Conservation (phyloP, 2,797 vertebrate genomes). For the Denticeps clupeoides region DNA sequence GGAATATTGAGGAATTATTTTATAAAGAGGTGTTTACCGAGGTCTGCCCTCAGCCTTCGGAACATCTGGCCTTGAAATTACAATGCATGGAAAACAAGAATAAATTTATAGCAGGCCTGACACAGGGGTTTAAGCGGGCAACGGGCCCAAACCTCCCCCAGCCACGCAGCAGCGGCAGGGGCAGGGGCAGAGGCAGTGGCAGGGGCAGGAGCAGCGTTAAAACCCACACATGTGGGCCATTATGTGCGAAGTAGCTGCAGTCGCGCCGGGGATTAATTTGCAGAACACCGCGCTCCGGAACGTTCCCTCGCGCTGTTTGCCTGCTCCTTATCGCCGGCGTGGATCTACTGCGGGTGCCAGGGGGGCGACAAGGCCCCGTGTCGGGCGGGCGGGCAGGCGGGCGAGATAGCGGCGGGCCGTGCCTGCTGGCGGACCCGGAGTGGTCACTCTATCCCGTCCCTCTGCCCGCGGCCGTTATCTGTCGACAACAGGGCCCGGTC, state of each 20-base stretch:
- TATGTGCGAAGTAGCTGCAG: conserved; percentile 66
- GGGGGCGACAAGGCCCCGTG: not conserved
- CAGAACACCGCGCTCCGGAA: conserved; percentile 12
- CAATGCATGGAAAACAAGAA: conserved; percentile 55
- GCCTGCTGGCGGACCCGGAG: not conserved
- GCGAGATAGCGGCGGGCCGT: not conserved
- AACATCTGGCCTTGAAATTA: conserved; percentile 67
- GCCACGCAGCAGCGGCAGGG: conserved; percentile 26
- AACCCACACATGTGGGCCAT: conserved; percentile 60
- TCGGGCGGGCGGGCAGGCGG: not conserved
- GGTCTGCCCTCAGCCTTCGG: conserved; percentile 47
- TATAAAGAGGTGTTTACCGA: conserved; percentile 53
- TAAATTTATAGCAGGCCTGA: conserved; percentile 65
- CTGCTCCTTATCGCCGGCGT: not conserved
- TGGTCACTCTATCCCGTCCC: conserved; percentile 6
- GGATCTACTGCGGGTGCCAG: not conserved
- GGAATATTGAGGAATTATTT: conserved; percentile 46
- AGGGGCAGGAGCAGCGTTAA: not conserved
- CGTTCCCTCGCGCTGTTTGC: not conserved
- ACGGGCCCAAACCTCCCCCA: conserved; percentile 43
- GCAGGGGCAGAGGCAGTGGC: conserved; percentile 17
- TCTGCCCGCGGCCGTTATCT: conserved; percentile 45
- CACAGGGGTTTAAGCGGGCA: conserved; percentile 58
- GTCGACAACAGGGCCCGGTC: conserved; percentile 46
- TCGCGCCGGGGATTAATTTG: conserved; percentile 57